Conservation (phyloP, 2,797 vertebrate species). For the Characodon lateralis region DNA sequence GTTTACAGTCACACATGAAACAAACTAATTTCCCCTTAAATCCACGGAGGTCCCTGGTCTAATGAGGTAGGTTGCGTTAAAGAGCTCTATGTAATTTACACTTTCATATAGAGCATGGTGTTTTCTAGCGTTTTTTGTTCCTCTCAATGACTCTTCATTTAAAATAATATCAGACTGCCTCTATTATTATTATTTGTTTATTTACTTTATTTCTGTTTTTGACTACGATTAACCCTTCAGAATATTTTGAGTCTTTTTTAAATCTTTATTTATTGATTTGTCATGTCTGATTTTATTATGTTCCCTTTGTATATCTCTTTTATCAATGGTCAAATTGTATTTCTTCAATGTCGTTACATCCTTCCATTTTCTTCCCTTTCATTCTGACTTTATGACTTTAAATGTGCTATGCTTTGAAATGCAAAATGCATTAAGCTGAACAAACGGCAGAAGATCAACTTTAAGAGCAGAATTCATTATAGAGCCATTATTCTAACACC, state of each 20-base stretch:
- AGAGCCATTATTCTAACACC: neutral
- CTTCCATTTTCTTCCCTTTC: neutral
- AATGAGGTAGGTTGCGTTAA: constrained; percentile 23
- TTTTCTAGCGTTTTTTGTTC: neutral
- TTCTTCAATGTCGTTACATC: neutral
- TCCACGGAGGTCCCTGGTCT: neutral
- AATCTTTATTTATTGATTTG: neutral
- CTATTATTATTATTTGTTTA: neutral
- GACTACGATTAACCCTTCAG: neutral
- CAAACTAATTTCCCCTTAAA: constrained; percentile 30
- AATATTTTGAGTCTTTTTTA: neutral
- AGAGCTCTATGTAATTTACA: neutral
- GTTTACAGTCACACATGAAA: neutral
- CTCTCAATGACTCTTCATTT: neutral
- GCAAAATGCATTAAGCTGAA: neutral
- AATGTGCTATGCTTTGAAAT: neutral
- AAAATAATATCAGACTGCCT: neutral
- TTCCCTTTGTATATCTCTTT: neutral
- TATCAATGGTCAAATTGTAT: neutral
- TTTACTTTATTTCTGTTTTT: neutral
- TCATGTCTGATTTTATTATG: neutral
- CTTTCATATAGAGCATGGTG: fast-evolving
- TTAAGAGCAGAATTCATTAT: neutral
- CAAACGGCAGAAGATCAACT: neutral
- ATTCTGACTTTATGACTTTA: neutral